Percentiles rank a stretch among this genome's conserved stretches.
Evolutionary conservation across 2,797 vertebrate genomes (phyloP).

Genomic region (Schizopygopsis malacanthus): DNA sequence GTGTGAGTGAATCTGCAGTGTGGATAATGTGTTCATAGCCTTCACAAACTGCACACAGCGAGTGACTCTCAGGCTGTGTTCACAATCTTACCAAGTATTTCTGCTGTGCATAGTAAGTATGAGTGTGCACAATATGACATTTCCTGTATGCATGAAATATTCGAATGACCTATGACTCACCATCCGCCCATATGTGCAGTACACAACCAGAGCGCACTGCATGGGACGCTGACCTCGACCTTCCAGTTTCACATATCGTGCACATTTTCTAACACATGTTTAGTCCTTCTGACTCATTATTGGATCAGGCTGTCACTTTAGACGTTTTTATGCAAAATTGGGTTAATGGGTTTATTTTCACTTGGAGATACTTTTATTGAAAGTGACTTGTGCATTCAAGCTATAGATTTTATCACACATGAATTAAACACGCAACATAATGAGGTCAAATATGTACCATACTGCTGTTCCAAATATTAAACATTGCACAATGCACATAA

Average conservation of each 20-base stretch:
- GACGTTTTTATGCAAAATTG: not conserved
- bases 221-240: not conserved
- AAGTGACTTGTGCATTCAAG: not conserved
- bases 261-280: not conserved
- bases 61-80: not conserved
- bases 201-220: not conserved
- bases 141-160: not conserved
- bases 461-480: not conserved
- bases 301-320: not conserved
- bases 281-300: not conserved
- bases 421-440: not conserved
- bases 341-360: not conserved
- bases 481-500: not conserved
- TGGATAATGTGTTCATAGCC: slow-evolving; percentile 19
- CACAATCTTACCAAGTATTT: not conserved
- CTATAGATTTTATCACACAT: not conserved
- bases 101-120: not conserved
- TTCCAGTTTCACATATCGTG: not conserved
- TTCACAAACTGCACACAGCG: not conserved
- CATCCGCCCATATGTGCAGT: not conserved
- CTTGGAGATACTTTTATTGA: not conserved
- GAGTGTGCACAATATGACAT: not conserved
- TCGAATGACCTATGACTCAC: not conserved
- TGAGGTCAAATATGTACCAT: not conserved
- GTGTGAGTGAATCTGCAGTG: slow-evolving; percentile 10